Base-by-base conservation (phyloP, 2,113 vertebrate genomes). In the Notothenia rossii region DNA sequence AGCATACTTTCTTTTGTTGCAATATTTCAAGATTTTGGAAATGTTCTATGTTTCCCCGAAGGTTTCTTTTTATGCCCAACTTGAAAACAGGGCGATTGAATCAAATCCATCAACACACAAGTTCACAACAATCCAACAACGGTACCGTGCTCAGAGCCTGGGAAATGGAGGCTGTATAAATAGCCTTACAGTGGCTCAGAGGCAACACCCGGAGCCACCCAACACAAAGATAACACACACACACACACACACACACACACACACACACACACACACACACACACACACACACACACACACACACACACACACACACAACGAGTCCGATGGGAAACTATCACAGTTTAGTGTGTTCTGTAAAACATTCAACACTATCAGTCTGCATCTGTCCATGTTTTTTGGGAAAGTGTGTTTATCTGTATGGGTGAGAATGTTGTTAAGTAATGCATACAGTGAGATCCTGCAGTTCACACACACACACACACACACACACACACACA, bases 171-270 rank as follows among this genome's bases (percentile, higher is more conserved):
- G 64, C 72, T 74, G 69, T 83, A 87, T 75, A 87, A 89, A 92
- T 76, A 89, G 77, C 66, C 58, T 76, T 77, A 72, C 68, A 76
- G 72, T 61, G 78, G 70, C 81, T 69, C 55, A 29, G 67, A 72
- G 74, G 76, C 63, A 89, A 90, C 83, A 86, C 88, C 88, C 86
- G 72, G 78, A 81, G 78, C 81, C 73, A 74, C 82, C 81, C 75
- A 82, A n/a, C n/a, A n/a, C n/a, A n/a, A n/a, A n/a, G n/a, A n/a
- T n/a, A n/a, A n/a, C n/a, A n/a, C n/a, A n/a, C n/a, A n/a, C n/a
- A n/a, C n/a, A n/a, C n/a, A n/a, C n/a, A 79, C 29, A 56, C 80
- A 88, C 65, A 68, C 84, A 90, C 86, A 86, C 3, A 3, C 0
- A 25, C 25, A 25, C 25, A 25, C 2, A 25, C 25, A 25, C 25